Base-by-base conservation (phyloP, 2,888 invertebrate species). In the Troides aeacus region DNA sequence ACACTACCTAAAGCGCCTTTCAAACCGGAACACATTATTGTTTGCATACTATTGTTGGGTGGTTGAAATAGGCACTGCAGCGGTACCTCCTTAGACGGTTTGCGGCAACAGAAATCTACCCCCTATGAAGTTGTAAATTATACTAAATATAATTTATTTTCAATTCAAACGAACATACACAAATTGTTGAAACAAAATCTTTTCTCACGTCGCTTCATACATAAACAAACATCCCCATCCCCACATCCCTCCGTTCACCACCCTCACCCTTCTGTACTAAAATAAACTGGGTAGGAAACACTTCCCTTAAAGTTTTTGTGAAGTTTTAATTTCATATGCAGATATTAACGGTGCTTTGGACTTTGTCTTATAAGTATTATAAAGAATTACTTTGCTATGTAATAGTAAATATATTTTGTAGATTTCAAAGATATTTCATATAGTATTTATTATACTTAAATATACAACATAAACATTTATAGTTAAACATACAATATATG, bases 201-300 rank as follows among this genome's bases (percentile, higher is more conserved):
- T 10, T 53, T 61, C 69, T 62, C 64, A 42, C 53, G 18, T 65
- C 56, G n/a, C 58, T 57, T 61, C 62, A 39, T 46, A 62, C 57
- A 39, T 23, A 69, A 66, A 66, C 70, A 70, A 69, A 59, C 66
- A 70, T 53, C 62, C 21, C 21, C 66, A 70, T 53, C 58, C 68
- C 21, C 36, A 62, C 62, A 46, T 46, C 62, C 64, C 68, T 59
- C 42, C 18, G 18, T 39, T 36, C 23, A 21, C 62, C 56, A 65
- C 70, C 59, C 70, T 70, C 70, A 64, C 70, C 70, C 66, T 59
- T 50, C 30, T 21, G 17, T 60, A 66, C 70, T 17, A 64, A 70
- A 70, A 70, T 70, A 70, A 66, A 70, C 62, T 66, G 64, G 39
- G 39, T 61, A 66, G 59, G 70, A 63, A 66, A 60, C 46, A 46